A percentile compares a stretch with the other conserved stretches of the same genome.
phyloP scores from a whole-genome alignment of 1,140 invertebrate species.

The Acarapis woodi region DNA sequence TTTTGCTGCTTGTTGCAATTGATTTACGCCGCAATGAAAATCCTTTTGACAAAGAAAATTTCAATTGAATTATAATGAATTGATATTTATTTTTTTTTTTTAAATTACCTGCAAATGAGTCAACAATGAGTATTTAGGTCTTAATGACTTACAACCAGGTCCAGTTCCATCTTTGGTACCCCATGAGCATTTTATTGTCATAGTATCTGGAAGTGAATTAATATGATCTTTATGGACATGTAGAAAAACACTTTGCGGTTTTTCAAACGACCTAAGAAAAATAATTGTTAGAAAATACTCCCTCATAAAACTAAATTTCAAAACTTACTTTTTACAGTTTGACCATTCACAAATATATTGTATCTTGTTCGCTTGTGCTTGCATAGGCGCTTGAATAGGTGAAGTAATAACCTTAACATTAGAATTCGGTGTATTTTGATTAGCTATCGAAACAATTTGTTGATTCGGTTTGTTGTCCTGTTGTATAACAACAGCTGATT shows the following conservation, averaged over 20 bases:
- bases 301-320: conserved; percentile 3
- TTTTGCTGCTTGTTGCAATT: conserved; percentile 16
- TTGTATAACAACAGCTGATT: neutral
- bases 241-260: conserved; percentile 6
- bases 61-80: neutral
- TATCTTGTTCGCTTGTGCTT: conserved; percentile 6
- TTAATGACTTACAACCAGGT: conserved; percentile 9
- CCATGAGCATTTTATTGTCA: conserved; percentile 8
- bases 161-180: conserved; percentile 7
- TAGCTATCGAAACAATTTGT: neutral
- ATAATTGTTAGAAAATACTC: conserved; percentile 1
- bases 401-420: no score
- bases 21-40: conserved; percentile 10
- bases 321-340: conserved; percentile 41
- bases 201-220: neutral
- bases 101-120: conserved; percentile 34
- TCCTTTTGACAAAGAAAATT: conserved; percentile 7
- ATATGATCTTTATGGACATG: conserved; percentile 9
- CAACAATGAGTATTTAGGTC: conserved; percentile 46
- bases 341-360: conserved; percentile 64
- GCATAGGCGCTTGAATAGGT: neutral
- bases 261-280: conserved; percentile 7
- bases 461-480: no score
- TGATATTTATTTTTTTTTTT: neutral
- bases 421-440: no score